Evolutionary conservation across 2,797 vertebrate species (phyloP), one percentile per base, ranked within the genome.

Genomic region (Trematomus bernacchii): DNA sequence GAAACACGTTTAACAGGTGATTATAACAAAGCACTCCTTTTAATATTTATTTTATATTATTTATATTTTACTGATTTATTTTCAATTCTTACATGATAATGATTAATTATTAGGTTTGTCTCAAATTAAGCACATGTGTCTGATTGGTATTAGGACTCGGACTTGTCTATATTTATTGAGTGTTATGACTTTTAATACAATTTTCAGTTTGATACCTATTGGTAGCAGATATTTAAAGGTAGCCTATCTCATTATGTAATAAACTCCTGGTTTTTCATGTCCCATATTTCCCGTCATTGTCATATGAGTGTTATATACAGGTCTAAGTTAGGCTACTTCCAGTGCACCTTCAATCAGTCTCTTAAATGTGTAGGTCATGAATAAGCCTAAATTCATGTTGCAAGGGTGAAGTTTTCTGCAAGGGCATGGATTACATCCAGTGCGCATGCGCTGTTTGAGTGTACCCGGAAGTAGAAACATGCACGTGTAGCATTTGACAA

Each of bases 401-500:
- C 14, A 48, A 21, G 14, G 14, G 1, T 10, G 46, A 73, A 10
- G 21, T 16, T 53, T 4, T 1, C 42, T 10, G 67, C 63, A 83
- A 86, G 71, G 77, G 10, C 77, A 79, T 0, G 3, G 3, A 4
- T 8, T 1, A 40, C 37, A 27, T 2, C 11, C 4, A 80, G 0
- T 58, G 68, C 87, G 89, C 86, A 1, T 83, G 89, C 79, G 77
- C 69, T 0, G 0, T 6, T 6, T 4, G 3, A 3, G 44, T 64
- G 50, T 13, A 10, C 79, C 88, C 89, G 92, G 93, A 94, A 92
- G 87, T 9, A 70, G 8, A 62, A 68, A 13, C 7, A 2, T 4
- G 16, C 93, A 93, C 91, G 82, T 93, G 92, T 84, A 63, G 60
- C 61, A 2, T 72, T 59, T 88, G 37, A 82, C 90, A 91, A 93